Conservation (phyloP, 2,888 invertebrate species). For the Malacosoma neustria region DNA sequence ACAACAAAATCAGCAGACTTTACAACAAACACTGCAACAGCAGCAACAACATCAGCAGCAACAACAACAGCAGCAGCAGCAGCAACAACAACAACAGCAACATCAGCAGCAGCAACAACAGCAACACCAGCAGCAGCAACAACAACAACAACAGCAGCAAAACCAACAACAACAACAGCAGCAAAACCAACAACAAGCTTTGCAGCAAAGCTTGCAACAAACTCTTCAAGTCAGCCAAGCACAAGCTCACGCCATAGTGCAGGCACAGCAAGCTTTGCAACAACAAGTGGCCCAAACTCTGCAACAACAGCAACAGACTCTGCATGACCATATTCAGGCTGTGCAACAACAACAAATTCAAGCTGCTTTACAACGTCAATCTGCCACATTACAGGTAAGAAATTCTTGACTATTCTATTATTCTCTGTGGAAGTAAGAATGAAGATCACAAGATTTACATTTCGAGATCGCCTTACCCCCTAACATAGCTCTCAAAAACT, state of each 20-base stretch:
- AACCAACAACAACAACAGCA: slow-evolving; percentile 35
- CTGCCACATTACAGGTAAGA: slow-evolving; percentile 58
- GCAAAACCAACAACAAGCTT: slow-evolving; percentile 36
- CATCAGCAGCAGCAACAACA: slow-evolving; percentile 40
- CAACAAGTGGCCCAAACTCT: slow-evolving; percentile 61
- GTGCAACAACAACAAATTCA: slow-evolving; percentile 67
- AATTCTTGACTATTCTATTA: no score
- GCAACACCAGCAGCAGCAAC: slow-evolving; percentile 34
- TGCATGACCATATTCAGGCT: slow-evolving; percentile 63
- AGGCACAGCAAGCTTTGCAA: slow-evolving; percentile 59
- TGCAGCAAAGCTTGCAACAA: slow-evolving; percentile 54
- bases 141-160: slow-evolving; percentile 34
- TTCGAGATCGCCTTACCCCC: no score
- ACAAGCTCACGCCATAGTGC: slow-evolving; percentile 61
- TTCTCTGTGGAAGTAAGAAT: no score
- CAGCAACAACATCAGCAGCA: slow-evolving; percentile 38
- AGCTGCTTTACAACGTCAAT: slow-evolving; percentile 61
- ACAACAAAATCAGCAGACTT: slow-evolving; percentile 25
- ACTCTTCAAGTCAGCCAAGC: slow-evolving; percentile 59
- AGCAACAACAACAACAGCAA: slow-evolving; percentile 34
- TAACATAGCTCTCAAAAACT: no score
- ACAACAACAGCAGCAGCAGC: slow-evolving; percentile 35
- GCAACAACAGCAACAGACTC: slow-evolving; percentile 61
- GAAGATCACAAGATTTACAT: no score
- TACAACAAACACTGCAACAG: slow-evolving; percentile 32